Evolutionary conservation across 2,797 vertebrate species (phyloP), one percentile per base, ranked within the genome.

Genomic region (Yasuhikotakia modesta): DNA sequence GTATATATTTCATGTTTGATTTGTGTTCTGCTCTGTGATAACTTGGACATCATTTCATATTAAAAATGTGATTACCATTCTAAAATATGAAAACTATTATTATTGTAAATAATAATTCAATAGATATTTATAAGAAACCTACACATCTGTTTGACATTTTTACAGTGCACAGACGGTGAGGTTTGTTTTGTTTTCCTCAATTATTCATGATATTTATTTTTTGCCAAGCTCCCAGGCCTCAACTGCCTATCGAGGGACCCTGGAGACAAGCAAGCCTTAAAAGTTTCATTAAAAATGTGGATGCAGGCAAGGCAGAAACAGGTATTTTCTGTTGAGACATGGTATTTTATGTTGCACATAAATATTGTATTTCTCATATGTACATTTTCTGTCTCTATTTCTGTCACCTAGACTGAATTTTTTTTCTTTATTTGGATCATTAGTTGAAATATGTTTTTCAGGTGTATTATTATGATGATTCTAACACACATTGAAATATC

Each of bases 261-360:
- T 93, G 93, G 92, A 91, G 92, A 89, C 92, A 94, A 0, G 88
- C 5, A 0, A 92, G 92, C 83, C 55, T 93, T 70, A 93, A 94
- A 78, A 75, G 85, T 83, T 94, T 94, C 76, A 81, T 94, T 43
- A 93, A 88, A 79, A 94, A 93, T 60, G 75, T 93, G 70, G 92
- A 93, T 67, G 89, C 85, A 0, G 90, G 91, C 63, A 91, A 89
- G 77, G 85, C 89, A 75, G 90, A 91, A 65, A 91, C 92, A 0
- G 93, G 92, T 92, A 79, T 27, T 32, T 52, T n/a, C 5, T 19
- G 12, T 30, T 32, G 2, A 10, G 30, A 60, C 22, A 63, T 16
- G 10, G 17, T 48, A 39, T 27, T n/a, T 50, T 39, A 5, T 69
- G 4, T 60, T 70, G 30, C 46, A n/a, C 1, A 2, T 16, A 39